Evolutionary conservation across 2,113 vertebrate genomes (phyloP).

Genomic region (Campylorhamphus procurvoides): DNA sequence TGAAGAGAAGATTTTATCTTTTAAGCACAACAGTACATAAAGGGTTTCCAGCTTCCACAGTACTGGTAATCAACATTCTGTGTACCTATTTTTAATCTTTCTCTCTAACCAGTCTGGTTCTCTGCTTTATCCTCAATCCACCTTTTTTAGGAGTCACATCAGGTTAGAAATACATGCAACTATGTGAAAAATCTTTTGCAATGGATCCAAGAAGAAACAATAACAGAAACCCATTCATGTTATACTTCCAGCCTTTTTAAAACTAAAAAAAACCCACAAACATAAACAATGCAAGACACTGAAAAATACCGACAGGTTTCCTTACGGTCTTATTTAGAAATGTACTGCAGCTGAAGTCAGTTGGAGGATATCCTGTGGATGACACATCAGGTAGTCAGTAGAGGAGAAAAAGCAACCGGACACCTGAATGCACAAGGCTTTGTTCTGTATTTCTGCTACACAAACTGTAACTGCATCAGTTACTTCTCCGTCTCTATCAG

Average conservation of each 20-base stretch:
- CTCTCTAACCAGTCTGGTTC: background rate
- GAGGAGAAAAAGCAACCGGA: background rate
- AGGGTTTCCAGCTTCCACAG: background rate
- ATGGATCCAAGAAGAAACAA: conserved; percentile 37
- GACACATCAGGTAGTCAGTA: background rate
- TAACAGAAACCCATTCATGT: background rate
- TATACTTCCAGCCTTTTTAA: background rate
- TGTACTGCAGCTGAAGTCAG: background rate
- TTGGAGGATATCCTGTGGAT: conserved; percentile 25
- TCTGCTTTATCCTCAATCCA: background rate
- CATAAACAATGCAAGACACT: background rate
- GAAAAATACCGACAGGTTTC: conserved; percentile 21
- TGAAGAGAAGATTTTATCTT: background rate
- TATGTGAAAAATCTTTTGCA: conserved; percentile 39
- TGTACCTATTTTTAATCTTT: conserved; percentile 21
- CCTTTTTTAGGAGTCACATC: conserved; percentile 8
- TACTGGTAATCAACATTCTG: background rate
- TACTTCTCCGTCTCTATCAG: background rate
- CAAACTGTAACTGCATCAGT: background rate
- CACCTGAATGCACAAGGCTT: background rate
- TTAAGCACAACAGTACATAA: background rate
- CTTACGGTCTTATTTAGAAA: background rate
- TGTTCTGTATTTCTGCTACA: background rate
- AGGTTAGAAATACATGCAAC: conserved; percentile 13
- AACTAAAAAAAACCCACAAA: background rate